These are phyloP conservation scores for Oreonectes daqikongensis DNA, from an alignment of 2,797 vertebrate genomes.

Conservation along the genomic window DNA sequence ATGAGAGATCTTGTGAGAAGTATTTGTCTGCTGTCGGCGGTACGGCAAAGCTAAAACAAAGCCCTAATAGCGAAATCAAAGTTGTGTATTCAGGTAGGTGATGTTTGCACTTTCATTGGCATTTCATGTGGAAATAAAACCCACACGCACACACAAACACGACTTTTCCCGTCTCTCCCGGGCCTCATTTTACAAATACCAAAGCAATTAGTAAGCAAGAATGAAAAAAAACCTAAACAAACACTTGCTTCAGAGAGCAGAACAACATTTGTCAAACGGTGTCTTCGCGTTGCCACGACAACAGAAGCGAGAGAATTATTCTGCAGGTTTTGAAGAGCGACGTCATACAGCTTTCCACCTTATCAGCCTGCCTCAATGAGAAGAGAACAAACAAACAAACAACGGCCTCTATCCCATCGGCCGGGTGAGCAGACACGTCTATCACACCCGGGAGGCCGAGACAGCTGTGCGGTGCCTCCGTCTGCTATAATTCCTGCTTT, in stretches of 20 bases:
- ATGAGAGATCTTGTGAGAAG: not conserved
- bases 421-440: slow-evolving; percentile 4
- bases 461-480: slow-evolving; percentile 59
- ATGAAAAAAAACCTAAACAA: slow-evolving; percentile 2
- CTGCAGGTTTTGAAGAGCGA: slow-evolving; percentile 40
- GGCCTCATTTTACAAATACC: slow-evolving; percentile 48
- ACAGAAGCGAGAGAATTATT: slow-evolving; percentile 55
- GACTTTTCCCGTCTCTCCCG: slow-evolving; percentile 7
- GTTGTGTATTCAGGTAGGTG: slow-evolving; percentile 18
- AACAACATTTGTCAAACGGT: slow-evolving; percentile 68
- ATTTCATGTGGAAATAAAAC: slow-evolving; percentile 13
- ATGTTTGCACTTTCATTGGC: slow-evolving; percentile 3
- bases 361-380: slow-evolving; percentile 13
- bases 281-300: slow-evolving; percentile 62
- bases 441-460: slow-evolving; percentile 30
- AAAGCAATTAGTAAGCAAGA: slow-evolving; percentile 49
- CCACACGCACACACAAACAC: not conserved
- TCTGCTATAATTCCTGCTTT: slow-evolving; percentile 66
- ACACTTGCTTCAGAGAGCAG: slow-evolving; percentile 50
- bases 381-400: slow-evolving; percentile 32
- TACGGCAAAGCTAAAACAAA: too few species aligned
- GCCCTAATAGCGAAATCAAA: slow-evolving; percentile 16
- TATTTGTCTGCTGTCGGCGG: not conserved
- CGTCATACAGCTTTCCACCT: slow-evolving; percentile 40
- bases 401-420: slow-evolving; percentile 11